Evolutionary conservation across 2,797 vertebrate genomes (phyloP).

Genomic region (Echiichthys vipera): DNA sequence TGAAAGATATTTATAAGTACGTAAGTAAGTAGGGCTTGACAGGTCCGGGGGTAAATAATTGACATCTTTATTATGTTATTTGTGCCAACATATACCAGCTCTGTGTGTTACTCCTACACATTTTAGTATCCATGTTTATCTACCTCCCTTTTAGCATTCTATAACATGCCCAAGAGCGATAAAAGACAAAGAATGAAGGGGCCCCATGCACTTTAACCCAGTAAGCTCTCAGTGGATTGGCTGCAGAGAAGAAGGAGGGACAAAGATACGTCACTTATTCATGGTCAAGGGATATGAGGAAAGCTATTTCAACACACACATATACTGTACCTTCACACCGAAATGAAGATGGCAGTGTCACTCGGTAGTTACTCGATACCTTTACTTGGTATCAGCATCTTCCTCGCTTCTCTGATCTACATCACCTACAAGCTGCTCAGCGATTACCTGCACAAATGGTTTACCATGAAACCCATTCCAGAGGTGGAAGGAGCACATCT

Average conservation of each 20-base stretch:
- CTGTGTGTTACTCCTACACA: background rate
- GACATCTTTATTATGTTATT: slow-evolving; percentile 19
- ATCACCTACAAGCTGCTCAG: slow-evolving; percentile 73
- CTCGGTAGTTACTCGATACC: slow-evolving; percentile 42
- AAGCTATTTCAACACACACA: background rate
- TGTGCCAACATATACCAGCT: background rate
- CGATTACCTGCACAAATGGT: slow-evolving; percentile 78
- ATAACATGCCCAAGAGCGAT: background rate
- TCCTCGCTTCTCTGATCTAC: slow-evolving; percentile 68
- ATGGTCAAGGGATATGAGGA: background rate
- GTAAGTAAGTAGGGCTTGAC: too few relatives aligned
- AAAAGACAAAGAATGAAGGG: background rate
- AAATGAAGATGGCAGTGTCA: slow-evolving; percentile 70
- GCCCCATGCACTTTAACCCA: background rate
- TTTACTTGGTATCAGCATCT: slow-evolving; percentile 58
- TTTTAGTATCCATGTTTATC: background rate
- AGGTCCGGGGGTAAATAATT: slow-evolving; percentile 70
- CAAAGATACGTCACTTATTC: background rate
- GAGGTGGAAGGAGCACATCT: slow-evolving; percentile 66
- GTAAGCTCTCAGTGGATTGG: background rate
- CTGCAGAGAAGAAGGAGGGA: slow-evolving; percentile 19
- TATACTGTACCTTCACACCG: too few relatives aligned
- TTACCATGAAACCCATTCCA: slow-evolving; percentile 77
- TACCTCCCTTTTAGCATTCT: fast-evolving
- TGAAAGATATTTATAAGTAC: background rate